Evolutionary conservation across 2,888 invertebrate species (phyloP).

Genomic region (Nysson spinosus): DNA sequence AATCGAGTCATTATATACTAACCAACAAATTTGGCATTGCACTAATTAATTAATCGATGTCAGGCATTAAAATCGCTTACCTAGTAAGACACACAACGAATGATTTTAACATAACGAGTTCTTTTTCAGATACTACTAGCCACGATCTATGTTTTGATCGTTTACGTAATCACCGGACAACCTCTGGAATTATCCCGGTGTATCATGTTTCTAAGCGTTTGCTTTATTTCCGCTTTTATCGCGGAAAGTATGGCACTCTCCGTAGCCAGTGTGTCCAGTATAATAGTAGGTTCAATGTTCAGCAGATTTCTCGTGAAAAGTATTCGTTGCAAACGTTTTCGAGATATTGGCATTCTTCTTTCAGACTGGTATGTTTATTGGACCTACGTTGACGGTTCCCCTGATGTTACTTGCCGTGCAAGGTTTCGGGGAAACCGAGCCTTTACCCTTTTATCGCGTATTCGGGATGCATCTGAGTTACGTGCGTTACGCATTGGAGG

Average conservation of each 20-base stretch:
- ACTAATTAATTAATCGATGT: no score
- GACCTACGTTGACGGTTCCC: conserved; percentile 91
- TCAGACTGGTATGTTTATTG: conserved; percentile 93
- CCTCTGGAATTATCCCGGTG: conserved; percentile 85
- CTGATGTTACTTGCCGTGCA: conserved; percentile 92
- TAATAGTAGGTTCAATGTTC: conserved; percentile 82
- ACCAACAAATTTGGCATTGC: no score
- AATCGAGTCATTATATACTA: no score
- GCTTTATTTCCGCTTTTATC: conserved; percentile 85
- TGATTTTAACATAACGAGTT: no score
- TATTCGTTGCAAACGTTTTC: neutral
- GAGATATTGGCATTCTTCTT: conserved; percentile 24
- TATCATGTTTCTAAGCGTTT: conserved; percentile 84
- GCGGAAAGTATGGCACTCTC: conserved; percentile 89
- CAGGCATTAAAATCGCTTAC: no score
- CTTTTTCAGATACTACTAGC: conserved; percentile 79
- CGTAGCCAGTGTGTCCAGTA: conserved; percentile 85
- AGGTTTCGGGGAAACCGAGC: conserved; percentile 87
- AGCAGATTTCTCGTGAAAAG: neutral
- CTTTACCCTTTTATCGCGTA: conserved; percentile 86
- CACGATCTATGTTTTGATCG: conserved; percentile 83
- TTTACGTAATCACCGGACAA: conserved; percentile 87
- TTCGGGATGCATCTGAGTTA: conserved; percentile 90
- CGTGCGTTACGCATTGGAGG: conserved; percentile 89
- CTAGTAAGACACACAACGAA: no score